Evolutionary conservation across 2,113 vertebrate genomes (phyloP).

Genomic region (Urocynchramus pylzowi): DNA sequence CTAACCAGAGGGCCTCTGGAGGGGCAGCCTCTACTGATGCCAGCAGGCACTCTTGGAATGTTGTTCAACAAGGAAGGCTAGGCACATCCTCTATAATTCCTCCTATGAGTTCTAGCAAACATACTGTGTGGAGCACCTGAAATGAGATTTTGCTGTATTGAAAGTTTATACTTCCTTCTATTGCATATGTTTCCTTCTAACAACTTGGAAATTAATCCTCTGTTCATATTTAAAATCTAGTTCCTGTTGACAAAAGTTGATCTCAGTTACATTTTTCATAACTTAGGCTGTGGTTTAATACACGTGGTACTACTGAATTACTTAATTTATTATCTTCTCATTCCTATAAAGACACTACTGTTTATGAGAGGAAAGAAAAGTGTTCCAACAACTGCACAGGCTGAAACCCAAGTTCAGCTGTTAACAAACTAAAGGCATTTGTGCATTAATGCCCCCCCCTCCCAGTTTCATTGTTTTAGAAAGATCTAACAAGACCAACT

Average conservation of each 20-base stretch:
- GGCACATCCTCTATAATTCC: neutral
- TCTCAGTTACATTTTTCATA: neutral
- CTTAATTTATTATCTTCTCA: neutral
- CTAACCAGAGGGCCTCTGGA: neutral
- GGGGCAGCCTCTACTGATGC: neutral
- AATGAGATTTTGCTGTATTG: neutral
- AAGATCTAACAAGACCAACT: neutral
- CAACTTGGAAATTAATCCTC: neutral
- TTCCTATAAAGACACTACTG: neutral
- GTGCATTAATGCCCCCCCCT: neutral
- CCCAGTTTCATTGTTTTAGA: neutral
- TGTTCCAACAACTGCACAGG: neutral
- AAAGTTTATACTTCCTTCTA: neutral
- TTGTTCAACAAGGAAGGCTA: neutral
- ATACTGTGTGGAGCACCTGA: neutral
- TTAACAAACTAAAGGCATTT: neutral
- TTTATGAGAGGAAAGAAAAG: neutral
- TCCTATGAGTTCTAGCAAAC: neutral
- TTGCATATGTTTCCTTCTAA: neutral
- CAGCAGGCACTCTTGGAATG: neutral
- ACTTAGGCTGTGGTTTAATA: neutral
- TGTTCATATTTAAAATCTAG: neutral
- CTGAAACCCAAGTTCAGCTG: neutral
- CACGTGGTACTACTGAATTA: neutral
- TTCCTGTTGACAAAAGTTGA: neutral